phyloP scores from a whole-genome alignment of 92 coral and sea anemone species.

The Umimayanthus kanabou region DNA sequence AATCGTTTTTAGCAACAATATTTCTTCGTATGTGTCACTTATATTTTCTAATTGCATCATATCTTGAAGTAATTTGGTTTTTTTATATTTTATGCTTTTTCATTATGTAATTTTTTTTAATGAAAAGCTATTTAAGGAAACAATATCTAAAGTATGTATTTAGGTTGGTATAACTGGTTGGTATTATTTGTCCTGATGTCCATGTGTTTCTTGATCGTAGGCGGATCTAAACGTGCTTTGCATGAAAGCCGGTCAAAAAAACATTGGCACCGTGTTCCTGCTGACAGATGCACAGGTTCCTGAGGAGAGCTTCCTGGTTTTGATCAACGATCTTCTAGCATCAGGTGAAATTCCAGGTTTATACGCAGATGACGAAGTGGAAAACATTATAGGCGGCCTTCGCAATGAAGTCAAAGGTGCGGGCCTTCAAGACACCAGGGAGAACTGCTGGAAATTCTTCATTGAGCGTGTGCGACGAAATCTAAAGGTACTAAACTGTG shows the following conservation, averaged over 20 bases:
- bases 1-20: too few species aligned
- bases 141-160: not conserved
- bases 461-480: conserved; percentile 94
- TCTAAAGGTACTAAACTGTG: conserved; percentile 62
- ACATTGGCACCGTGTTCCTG: conserved; percentile 95
- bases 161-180: not conserved
- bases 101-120: too few species aligned
- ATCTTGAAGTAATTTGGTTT: too few species aligned
- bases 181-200: not conserved
- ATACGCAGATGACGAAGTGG: conserved; percentile 96
- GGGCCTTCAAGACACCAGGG: conserved; percentile 97
- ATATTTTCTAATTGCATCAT: too few species aligned
- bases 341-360: conserved; percentile 99
- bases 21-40: too few species aligned
- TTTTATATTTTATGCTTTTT: too few species aligned
- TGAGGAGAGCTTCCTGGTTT: conserved; percentile 92
- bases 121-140: not conserved
- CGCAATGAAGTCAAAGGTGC: conserved; percentile 97
- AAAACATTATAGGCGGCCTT: conserved; percentile 89
- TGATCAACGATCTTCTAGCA: conserved; percentile 97
- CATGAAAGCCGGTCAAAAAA: conserved; percentile 93
- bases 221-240: conserved; percentile 88
- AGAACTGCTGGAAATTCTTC: conserved; percentile 98
- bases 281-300: conserved; percentile 99
- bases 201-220: conserved; percentile 40